Evolutionary conservation across 2,888 invertebrate genomes (phyloP).

Genomic region (Drosophila austrosaltans): DNA sequence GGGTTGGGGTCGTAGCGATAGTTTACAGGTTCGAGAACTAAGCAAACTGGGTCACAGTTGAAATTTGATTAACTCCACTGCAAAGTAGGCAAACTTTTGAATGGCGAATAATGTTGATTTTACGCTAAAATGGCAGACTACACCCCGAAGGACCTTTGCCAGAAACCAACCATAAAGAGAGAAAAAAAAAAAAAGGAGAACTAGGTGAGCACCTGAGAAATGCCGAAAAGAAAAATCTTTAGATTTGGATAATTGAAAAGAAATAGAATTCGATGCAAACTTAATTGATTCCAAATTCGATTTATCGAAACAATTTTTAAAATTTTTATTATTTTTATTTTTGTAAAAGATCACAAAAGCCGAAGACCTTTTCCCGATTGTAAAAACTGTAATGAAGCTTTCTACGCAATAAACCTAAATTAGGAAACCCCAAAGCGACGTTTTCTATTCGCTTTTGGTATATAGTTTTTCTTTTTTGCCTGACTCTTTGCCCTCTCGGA

Average conservation of each 20-base stretch:
- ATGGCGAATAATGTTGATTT: constrained; percentile 8
- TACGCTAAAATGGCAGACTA: background rate
- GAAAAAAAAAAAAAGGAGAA: too few species aligned
- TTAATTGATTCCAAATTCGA: too few species aligned
- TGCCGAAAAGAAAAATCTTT: too few species aligned
- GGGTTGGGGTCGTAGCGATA: background rate
- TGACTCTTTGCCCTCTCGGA: constrained; percentile 6
- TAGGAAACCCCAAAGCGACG: background rate
- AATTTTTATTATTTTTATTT: too few species aligned
- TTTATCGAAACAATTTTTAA: too few species aligned
- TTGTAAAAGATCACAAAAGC: background rate
- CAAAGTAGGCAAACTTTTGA: constrained; percentile 34
- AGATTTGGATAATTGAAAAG: too few species aligned
- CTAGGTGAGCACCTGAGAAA: too few species aligned
- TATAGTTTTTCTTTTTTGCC: background rate
- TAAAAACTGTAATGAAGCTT: background rate
- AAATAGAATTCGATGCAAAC: too few species aligned
- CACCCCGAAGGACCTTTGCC: background rate
- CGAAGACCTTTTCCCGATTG: background rate
- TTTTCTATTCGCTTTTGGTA: background rate
- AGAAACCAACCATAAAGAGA: too few species aligned
- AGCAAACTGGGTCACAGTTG: constrained; percentile 55
- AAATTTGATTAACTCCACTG: constrained; percentile 57
- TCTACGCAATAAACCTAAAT: background rate
- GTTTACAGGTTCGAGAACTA: constrained; percentile 10